Conservation (phyloP, 2,113 vertebrate species). For the Euleptes europaea region DNA sequence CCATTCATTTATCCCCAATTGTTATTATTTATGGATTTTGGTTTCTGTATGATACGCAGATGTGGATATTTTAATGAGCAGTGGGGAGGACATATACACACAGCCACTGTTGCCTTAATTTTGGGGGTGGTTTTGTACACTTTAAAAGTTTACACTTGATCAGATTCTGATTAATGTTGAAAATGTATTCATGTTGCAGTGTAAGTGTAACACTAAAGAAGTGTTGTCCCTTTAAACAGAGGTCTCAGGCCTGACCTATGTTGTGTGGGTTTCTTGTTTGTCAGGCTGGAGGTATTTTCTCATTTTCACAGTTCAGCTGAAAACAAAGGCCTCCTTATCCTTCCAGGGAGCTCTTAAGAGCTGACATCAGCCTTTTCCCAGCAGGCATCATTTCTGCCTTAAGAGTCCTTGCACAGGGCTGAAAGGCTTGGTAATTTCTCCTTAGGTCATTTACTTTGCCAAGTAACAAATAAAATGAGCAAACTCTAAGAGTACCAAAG, state of each 20-base stretch:
- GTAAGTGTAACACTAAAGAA: slow-evolving; percentile 11
- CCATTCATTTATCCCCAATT: neutral
- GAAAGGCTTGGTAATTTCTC: slow-evolving; percentile 71
- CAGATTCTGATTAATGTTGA: neutral
- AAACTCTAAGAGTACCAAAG: slow-evolving; percentile 53
- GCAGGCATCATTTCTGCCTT: slow-evolving; percentile 64
- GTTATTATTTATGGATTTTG: neutral
- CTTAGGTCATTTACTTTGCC: slow-evolving; percentile 69
- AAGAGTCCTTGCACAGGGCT: slow-evolving; percentile 74
- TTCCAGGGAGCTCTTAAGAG: slow-evolving; percentile 79
- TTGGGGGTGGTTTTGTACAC: neutral
- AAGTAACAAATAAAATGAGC: slow-evolving; percentile 50
- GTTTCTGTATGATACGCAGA: neutral
- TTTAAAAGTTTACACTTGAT: neutral
- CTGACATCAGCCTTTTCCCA: slow-evolving; percentile 83
- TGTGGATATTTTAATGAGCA: neutral
- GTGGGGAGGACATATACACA: neutral
- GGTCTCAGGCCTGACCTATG: slow-evolving; percentile 66
- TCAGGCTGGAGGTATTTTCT: slow-evolving; percentile 87
- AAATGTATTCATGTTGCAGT: neutral
- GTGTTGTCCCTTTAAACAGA: slow-evolving; percentile 67
- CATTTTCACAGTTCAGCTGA: slow-evolving; percentile 86
- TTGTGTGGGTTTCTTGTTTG: slow-evolving; percentile 79
- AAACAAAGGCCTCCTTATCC: slow-evolving; percentile 95
- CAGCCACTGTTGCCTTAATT: neutral